Evolutionary conservation across 2,797 vertebrate species (phyloP), one percentile per base, ranked within the genome.

Genomic region (Gymnothorax javanicus): DNA sequence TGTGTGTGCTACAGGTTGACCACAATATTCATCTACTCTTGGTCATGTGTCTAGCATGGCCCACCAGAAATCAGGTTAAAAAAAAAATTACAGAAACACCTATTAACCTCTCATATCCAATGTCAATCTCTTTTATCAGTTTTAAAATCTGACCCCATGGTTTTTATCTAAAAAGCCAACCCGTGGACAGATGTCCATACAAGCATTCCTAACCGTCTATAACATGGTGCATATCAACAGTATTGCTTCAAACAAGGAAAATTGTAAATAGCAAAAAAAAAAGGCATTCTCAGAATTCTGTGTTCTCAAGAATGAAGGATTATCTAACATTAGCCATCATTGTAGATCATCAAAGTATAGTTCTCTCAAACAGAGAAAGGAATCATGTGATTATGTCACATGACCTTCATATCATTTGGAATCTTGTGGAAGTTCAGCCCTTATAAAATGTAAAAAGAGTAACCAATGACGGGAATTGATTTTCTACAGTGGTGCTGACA

Each of bases 201-300:
- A 95, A 94, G 92, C 95, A 96, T 96, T 96, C 95, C 96, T 94
- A 88, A 86, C 60, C 82, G 59, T 84, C 15, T 84, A 84, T 84
- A 58, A 84, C 82, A 60, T 56, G 64, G 33, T 87, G 86, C 69
- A 84, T 71, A 87, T 77, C 71, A 84, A 43, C 56, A 56, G 71
- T 83, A 83, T 27, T 87, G 64, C 83, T 77, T 75, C 27, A 84
- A 58, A 87, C 33, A 57, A 67, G 17, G 82, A 27, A 23, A 81
- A 73, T 59, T 87, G 69, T 62, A 86, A 67, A 56, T 67, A 43
- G 33, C 33, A 54, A 84, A 33, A 43, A 83, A 83, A n/a, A 71
- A 83, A 54, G 64, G 56, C 62, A 1, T 75, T 73, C 33, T 86
- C 54, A 71, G 33, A 79, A 57, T 64, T 33, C 7, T 12, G 13